Evolutionary conservation across 2,888 invertebrate species (phyloP).

Genomic region (Empis livida): DNA sequence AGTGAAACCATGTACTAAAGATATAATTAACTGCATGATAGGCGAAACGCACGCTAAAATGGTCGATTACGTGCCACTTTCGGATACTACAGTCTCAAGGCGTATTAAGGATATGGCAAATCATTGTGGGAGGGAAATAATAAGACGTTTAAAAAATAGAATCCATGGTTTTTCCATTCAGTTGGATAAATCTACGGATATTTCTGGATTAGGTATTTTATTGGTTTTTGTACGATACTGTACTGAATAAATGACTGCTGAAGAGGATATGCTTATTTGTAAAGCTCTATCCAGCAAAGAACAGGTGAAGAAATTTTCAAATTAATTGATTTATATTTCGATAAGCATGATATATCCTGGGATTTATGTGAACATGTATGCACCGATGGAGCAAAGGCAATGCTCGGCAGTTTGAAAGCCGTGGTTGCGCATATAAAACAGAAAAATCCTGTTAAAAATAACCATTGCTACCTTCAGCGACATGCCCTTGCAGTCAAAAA

Average conservation of each 20-base stretch:
- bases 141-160: neutral
- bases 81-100: too few relatives aligned
- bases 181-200: neutral
- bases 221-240: too few relatives aligned
- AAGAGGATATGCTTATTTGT: neutral
- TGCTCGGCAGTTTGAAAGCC: neutral
- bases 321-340: neutral
- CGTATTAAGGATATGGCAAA: too few relatives aligned
- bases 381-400: conserved; percentile 12
- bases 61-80: too few relatives aligned
- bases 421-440: neutral
- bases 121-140: neutral
- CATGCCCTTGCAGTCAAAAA: neutral
- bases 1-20: too few relatives aligned
- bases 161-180: neutral
- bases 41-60: too few relatives aligned
- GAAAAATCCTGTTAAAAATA: neutral
- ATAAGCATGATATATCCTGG: neutral
- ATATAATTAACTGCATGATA: too few relatives aligned
- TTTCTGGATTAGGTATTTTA: too few relatives aligned
- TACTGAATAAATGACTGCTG: neutral
- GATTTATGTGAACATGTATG: neutral
- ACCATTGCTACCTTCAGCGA: neutral
- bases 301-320: neutral
- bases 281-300: neutral